Conservation (phyloP, 2,797 vertebrate genomes). For the Siniperca undulata region DNA sequence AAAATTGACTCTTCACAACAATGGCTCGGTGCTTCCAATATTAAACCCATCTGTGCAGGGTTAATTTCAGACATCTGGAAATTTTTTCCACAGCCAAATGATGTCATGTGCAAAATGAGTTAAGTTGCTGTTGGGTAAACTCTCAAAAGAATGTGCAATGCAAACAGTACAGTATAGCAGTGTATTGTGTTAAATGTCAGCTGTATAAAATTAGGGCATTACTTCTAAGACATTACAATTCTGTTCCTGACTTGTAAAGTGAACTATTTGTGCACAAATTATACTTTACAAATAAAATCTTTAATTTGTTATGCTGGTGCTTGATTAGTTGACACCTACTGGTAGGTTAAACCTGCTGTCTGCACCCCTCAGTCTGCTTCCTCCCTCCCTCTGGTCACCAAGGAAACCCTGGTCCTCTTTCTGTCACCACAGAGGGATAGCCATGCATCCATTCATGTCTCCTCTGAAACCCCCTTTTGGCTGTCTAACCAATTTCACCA, state of each 20-base stretch:
- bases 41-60: constrained; percentile 71
- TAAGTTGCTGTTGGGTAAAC: constrained; percentile 63
- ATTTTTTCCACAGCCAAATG: constrained; percentile 59
- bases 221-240: constrained; percentile 9
- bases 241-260: background rate
- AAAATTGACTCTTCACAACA: constrained; percentile 62
- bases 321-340: constrained; percentile 25
- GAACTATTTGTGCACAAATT: background rate
- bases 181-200: constrained; percentile 4
- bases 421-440: constrained; percentile 32
- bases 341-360: constrained; percentile 13
- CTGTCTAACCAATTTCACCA: constrained; percentile 25
- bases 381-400: constrained; percentile 45
- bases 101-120: constrained; percentile 70
- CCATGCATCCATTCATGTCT: constrained; percentile 37
- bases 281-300: background rate
- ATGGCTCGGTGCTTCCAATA: constrained; percentile 57
- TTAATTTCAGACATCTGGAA: constrained; percentile 77
- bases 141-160: constrained; percentile 33
- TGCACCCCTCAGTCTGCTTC: constrained; percentile 24
- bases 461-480: constrained; percentile 22
- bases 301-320: background rate
- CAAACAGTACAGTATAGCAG: constrained; percentile 20
- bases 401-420: constrained; percentile 49
- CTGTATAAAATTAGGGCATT: constrained; percentile 9